Conservation (phyloP, 2,113 vertebrate genomes). For the Strix uralensis region DNA sequence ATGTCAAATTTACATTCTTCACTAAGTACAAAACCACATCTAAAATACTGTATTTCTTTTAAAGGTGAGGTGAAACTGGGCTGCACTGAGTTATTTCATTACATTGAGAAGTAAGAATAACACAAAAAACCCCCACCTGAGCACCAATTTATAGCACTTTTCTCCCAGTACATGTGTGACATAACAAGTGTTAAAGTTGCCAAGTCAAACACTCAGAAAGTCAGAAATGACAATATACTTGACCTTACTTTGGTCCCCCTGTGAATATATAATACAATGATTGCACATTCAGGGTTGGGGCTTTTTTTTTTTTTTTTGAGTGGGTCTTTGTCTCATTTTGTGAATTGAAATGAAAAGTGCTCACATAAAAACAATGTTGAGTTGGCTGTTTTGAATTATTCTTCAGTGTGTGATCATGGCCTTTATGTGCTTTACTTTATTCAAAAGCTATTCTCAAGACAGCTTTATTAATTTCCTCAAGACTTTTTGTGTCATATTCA, state of each 20-base stretch:
- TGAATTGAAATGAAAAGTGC: background rate
- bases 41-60: conserved; percentile 5
- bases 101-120: conserved; percentile 16
- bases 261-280: background rate
- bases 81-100: background rate
- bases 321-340: background rate
- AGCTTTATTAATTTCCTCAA: background rate
- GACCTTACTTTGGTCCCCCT: background rate
- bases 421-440: background rate
- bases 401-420: background rate
- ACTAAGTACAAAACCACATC: conserved; percentile 19
- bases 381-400: background rate
- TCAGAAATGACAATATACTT: conserved; percentile 19
- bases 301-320: background rate
- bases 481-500: background rate
- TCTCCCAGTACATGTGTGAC: background rate
- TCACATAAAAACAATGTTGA: background rate
- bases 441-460: background rate
- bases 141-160: background rate
- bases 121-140: background rate
- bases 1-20: conserved; percentile 21
- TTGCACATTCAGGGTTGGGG: background rate
- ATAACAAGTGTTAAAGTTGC: background rate
- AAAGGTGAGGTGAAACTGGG: background rate
- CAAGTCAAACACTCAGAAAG: conserved; percentile 24